These are phyloP conservation scores for Campylomormyrus numenius DNA, from an alignment of 2,113 vertebrate species.

Conservation along the genomic window DNA sequence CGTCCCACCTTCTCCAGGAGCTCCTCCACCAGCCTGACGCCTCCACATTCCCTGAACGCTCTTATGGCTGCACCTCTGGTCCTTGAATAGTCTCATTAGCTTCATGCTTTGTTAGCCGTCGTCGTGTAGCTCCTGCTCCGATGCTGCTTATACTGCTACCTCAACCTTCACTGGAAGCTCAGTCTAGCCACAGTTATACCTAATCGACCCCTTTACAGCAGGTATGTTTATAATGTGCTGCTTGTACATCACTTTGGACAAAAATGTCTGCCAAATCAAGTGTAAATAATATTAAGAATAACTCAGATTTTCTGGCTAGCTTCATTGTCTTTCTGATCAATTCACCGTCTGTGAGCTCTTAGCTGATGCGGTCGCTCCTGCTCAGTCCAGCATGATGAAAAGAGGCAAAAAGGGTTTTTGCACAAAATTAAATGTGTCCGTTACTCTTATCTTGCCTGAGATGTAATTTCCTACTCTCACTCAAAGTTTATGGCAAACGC, in stretches of 20 bases:
- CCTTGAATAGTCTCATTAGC: neutral
- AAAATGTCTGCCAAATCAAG: neutral
- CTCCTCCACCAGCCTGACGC: neutral
- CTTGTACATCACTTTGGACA: neutral
- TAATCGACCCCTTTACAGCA: neutral
- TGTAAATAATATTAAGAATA: neutral
- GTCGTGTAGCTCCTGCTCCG: neutral
- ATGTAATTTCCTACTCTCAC: conserved; percentile 9
- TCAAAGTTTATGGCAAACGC: conserved; percentile 4
- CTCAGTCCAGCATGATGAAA: conserved; percentile 20
- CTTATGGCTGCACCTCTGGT: neutral
- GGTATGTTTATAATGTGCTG: neutral
- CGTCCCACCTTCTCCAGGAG: neutral
- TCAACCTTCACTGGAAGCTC: neutral
- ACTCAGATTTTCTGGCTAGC: neutral
- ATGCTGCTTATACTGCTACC: neutral
- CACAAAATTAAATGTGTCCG: conserved; percentile 33
- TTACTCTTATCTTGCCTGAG: neutral
- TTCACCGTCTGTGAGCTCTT: conserved; percentile 28
- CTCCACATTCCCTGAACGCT: neutral
- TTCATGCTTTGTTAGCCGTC: neutral
- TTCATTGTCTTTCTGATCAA: neutral
- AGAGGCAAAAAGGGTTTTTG: conserved; percentile 25
- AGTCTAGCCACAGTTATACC: neutral
- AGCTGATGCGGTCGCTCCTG: conserved; percentile 19